phyloP scores from a whole-genome alignment of 2,113 vertebrate genomes.

The Cynocephalus volans region DNA sequence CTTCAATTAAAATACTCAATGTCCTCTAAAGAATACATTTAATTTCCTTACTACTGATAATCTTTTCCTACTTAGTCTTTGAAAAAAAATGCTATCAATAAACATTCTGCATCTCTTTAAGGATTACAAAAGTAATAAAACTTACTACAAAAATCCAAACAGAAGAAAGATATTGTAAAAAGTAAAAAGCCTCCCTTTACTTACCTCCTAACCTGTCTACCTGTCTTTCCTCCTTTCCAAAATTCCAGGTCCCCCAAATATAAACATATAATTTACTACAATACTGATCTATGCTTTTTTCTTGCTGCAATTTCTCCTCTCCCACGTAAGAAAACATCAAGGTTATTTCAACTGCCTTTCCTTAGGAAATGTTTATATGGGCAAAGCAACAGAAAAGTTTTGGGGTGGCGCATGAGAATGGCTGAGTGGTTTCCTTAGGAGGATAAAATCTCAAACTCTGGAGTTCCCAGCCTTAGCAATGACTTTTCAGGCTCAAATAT shows the following conservation, averaged over 20 bases:
- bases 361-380: neutral
- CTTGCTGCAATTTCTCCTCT: neutral
- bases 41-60: neutral
- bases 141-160: constrained; percentile 6
- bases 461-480: neutral
- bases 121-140: neutral
- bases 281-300: neutral
- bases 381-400: neutral
- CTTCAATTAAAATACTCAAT: neutral
- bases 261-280: neutral
- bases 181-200: neutral
- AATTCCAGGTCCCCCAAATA: neutral
- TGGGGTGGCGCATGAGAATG: neutral
- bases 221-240: neutral
- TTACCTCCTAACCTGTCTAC: neutral
- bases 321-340: neutral
- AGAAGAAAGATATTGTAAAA: neutral
- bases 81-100: neutral
- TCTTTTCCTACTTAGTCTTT: neutral
- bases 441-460: neutral
- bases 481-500: neutral
- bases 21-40: neutral
- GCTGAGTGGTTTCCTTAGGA: neutral
- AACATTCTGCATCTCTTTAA: neutral
- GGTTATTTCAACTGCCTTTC: neutral